phyloP scores from a whole-genome alignment of 2,113 vertebrate species.

The Pelmatolapia mariae region DNA sequence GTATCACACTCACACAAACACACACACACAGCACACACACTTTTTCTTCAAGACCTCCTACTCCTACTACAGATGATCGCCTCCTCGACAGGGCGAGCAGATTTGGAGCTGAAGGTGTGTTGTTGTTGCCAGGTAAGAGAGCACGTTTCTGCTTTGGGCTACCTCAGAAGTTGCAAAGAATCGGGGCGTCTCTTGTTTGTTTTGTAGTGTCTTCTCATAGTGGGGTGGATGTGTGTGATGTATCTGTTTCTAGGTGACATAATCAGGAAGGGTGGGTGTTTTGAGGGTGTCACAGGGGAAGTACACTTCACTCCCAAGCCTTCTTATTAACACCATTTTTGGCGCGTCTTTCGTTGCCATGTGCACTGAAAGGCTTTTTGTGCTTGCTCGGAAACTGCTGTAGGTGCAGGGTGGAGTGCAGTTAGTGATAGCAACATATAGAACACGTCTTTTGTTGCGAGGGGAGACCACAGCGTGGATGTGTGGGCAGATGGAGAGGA shows the following conservation, averaged over 20 bases:
- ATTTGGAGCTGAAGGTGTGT: conserved; percentile 60
- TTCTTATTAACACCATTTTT: not conserved
- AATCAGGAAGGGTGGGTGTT: conserved; percentile 15
- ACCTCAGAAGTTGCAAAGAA: conserved; percentile 33
- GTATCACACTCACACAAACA: not conserved
- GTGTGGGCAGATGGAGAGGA: conserved; percentile 56
- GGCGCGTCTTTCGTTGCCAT: not conserved
- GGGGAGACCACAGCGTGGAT: conserved; percentile 59
- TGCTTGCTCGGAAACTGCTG: not conserved
- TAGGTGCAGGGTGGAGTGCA: conserved; percentile 35
- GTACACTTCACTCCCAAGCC: conserved; percentile 33
- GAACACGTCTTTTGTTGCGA: conserved; percentile 50
- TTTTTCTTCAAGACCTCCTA: conserved; percentile 14
- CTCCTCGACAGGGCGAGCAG: conserved; percentile 37
- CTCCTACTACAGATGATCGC: conserved; percentile 55
- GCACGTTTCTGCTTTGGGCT: not conserved
- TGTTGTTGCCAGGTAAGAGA: conserved; percentile 55
- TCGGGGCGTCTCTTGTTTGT: not conserved
- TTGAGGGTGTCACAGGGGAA: conserved; percentile 5
- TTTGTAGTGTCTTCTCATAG: not conserved
- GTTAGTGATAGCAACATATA: conserved; percentile 20
- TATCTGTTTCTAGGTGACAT: conserved; percentile 29
- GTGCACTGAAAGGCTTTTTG: not conserved
- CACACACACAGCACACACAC: not conserved
- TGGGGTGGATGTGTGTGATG: not conserved